Percentiles rank a stretch among this genome's conserved stretches.
phyloP scores from a whole-genome alignment of 2,113 vertebrate species.

The Hemichromis elongatus region DNA sequence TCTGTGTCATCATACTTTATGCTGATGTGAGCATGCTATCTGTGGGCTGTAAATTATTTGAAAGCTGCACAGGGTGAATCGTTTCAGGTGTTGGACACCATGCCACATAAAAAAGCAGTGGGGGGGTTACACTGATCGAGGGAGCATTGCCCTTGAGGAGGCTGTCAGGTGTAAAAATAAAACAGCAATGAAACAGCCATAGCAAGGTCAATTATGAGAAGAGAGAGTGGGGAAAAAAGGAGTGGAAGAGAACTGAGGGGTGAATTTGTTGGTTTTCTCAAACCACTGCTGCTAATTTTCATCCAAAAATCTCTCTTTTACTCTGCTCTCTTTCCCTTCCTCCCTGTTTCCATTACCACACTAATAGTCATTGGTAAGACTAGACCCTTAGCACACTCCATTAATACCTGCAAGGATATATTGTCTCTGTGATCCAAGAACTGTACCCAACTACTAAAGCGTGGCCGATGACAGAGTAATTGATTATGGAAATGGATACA shows the following conservation, averaged over 20 bases:
- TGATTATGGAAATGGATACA: constrained; percentile 28
- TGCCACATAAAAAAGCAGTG: not conserved
- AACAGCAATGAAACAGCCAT: not conserved
- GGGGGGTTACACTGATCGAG: not conserved
- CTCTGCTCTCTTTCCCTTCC: not conserved
- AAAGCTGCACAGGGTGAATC: not conserved
- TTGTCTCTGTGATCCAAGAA: not conserved
- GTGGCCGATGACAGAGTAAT: constrained; percentile 1
- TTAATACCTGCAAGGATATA: constrained; percentile 17
- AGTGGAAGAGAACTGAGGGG: not conserved
- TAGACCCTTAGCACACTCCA: not conserved
- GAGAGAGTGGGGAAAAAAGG: not conserved
- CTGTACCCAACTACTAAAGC: not conserved
- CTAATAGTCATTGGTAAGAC: not conserved
- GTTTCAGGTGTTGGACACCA: not conserved
- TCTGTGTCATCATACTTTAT: constrained; percentile 41
- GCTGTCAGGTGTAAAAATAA: not conserved
- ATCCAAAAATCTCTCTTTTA: not conserved
- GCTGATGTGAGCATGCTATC: not conserved
- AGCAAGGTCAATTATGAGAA: constrained; percentile 46
- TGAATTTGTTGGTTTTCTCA: constrained; percentile 1
- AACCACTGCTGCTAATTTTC: not conserved
- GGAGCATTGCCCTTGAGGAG: constrained; percentile 40
- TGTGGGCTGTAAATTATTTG: not conserved
- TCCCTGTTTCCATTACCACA: not conserved